Conservation (phyloP, 2,797 vertebrate species). For the Alauda arvensis region DNA sequence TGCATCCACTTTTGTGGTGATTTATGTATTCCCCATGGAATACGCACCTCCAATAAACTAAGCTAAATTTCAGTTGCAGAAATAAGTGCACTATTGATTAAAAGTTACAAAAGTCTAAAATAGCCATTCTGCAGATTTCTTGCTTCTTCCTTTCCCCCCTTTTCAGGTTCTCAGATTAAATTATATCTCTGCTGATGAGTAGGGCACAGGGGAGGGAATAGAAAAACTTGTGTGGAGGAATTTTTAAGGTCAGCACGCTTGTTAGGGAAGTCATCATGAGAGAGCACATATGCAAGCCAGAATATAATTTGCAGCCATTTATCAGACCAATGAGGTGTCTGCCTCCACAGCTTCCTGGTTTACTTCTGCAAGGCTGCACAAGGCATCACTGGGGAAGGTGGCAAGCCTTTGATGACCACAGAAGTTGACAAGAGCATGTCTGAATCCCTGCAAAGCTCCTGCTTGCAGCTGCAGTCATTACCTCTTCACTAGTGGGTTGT, state of each 20-base stretch:
- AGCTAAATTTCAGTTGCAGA: not conserved
- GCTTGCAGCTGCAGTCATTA: slow-evolving; percentile 3
- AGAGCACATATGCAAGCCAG: not conserved
- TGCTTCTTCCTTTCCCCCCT: fast-evolving
- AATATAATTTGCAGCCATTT: not conserved
- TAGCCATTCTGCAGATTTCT: not conserved
- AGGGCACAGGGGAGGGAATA: not conserved
- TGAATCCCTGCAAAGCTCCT: not conserved
- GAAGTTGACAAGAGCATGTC: not conserved
- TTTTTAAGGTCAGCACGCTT: not conserved
- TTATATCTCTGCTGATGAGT: not conserved
- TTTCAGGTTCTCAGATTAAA: not conserved
- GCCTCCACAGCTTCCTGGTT: not conserved
- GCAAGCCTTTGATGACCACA: not conserved
- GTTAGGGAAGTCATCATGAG: not conserved
- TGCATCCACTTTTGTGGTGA: not conserved
- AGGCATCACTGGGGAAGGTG: not conserved
- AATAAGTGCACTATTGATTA: not conserved
- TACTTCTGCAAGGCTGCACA: not conserved
- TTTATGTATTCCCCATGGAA: not conserved
- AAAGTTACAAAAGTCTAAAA: not conserved
- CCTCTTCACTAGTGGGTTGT: not conserved
- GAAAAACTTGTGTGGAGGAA: not conserved
- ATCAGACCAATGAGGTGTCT: not conserved
- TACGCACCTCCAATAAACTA: not conserved